Base-by-base conservation (phyloP, 2,888 invertebrate species). In the Galerucella calmariensis region DNA sequence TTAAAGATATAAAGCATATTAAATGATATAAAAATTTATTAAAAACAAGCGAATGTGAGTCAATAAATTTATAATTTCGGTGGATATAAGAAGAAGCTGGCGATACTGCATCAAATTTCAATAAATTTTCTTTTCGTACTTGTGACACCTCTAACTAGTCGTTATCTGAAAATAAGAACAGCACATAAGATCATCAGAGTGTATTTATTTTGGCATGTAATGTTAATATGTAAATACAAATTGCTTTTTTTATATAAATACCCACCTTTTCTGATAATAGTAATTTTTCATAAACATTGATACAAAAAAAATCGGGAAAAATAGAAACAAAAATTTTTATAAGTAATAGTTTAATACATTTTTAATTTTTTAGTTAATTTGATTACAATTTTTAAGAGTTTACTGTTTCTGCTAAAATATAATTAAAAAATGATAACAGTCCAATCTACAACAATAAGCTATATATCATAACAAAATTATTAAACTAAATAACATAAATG, bases 401-500 rank as follows among this genome's bases (percentile, higher is more conserved):
- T 51, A n/a, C 51, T 14, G 51, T 51, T 8, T 48, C 14, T 48
- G 10, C 48, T 48, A 48, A 4, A 51, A 51, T 14, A 51, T n/a
- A 51, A 51, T 51, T 6, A 51, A 51, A 48, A 51, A 51, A 51
- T 51, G 5, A n/a, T 14, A 56, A 56, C 20, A 56, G 3, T 56
- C 4, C 53, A 16, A 16, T 53, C 6, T 16, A 56, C 16, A 56
- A 48, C 35, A 41, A 27, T 27, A 27, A 41, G 8, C 10, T 56
- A 35, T 61, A 35, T 61, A 35, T 61, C 27, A n/a, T 35, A 61
- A 61, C 35, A 35, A 35, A 46, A 44, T 65, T 46, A 46, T 65
- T 65, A 65, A 41, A 65, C 63, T 65, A 65, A 44, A 65, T 65
- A 65, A 65, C 63, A 65, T 65, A 44, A 8, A 11, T 44, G 10